Conservation (phyloP, 2,888 invertebrate genomes). For the Eupithecia subumbrata region DNA sequence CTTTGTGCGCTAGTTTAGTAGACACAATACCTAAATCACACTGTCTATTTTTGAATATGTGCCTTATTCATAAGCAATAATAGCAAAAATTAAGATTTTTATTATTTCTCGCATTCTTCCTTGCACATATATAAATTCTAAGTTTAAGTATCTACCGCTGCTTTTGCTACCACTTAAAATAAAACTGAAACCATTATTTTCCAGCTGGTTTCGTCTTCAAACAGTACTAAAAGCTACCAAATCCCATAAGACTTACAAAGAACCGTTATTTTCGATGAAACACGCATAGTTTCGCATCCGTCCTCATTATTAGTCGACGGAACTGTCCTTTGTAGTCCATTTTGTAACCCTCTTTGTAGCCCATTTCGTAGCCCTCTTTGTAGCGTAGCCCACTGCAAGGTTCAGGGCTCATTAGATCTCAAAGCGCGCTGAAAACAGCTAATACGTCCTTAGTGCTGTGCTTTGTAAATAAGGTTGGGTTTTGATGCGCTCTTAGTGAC, state of each 20-base stretch:
- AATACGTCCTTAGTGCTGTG: conserved; percentile 27
- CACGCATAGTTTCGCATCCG: conserved; percentile 13
- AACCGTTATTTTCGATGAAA: not conserved
- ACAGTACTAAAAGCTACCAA: not conserved
- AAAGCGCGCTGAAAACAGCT: conserved; percentile 24
- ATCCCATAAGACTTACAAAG: not conserved
- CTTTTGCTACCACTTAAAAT: not conserved
- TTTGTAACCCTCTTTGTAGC: conserved; percentile 15
- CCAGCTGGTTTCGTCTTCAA: not conserved
- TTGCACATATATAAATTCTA: not conserved
- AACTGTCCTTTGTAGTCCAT: conserved; percentile 20
- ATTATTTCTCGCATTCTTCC: not conserved
- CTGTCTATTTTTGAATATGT: not conserved
- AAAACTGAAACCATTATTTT: not conserved
- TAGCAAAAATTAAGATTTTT: not conserved
- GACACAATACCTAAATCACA: not conserved
- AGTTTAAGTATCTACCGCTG: too few species aligned
- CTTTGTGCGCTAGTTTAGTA: not conserved
- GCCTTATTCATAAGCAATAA: not conserved
- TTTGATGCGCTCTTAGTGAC: conserved; percentile 9
- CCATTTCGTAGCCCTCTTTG: conserved; percentile 19
- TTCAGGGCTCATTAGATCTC: conserved; percentile 28
- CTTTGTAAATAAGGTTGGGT: conserved; percentile 10
- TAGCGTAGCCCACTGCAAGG: conserved; percentile 2
- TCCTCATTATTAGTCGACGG: not conserved